Percentiles rank a stretch among this genome's conserved stretches.
Conservation (phyloP, 2,888 invertebrate genomes). For the Sphaerophoria taeniata region DNA sequence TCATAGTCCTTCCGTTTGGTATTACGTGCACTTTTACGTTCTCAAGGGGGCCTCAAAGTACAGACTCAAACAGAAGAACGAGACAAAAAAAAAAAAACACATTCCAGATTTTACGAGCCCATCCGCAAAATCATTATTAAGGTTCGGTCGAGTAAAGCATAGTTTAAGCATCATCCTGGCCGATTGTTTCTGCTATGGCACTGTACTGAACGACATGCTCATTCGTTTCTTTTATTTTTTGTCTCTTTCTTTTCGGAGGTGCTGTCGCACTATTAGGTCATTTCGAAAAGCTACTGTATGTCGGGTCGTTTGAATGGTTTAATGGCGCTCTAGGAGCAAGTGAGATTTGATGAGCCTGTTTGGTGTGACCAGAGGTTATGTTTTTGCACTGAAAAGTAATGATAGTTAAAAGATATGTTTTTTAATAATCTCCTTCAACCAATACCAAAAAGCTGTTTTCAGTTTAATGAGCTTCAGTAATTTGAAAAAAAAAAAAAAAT, state of each 20-base stretch:
- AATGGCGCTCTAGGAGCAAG: neutral
- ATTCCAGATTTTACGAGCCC: conserved; percentile 52
- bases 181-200: conserved; percentile 30
- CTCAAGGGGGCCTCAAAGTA: neutral
- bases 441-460: too few species aligned
- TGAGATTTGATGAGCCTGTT: neutral
- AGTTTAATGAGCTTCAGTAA: too few species aligned
- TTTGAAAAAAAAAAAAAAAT: neutral
- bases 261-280: conserved; percentile 40
- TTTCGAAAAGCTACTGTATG: conserved; percentile 31
- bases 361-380: conserved; percentile 3
- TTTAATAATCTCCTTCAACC: too few species aligned
- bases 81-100: neutral
- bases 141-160: conserved; percentile 35
- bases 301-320: conserved; percentile 13
- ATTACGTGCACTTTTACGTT: conserved; percentile 50
- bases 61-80: neutral
- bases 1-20: conserved; percentile 32
- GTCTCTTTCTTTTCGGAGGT: neutral
- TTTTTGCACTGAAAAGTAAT: neutral
- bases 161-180: conserved; percentile 34
- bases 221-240: too few species aligned
- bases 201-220: conserved; percentile 45
- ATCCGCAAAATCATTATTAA: conserved; percentile 69
- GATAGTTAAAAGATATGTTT: too few species aligned